Base-by-base conservation (phyloP, 2,888 invertebrate genomes). In the Macrosiphum euphorbiae region DNA sequence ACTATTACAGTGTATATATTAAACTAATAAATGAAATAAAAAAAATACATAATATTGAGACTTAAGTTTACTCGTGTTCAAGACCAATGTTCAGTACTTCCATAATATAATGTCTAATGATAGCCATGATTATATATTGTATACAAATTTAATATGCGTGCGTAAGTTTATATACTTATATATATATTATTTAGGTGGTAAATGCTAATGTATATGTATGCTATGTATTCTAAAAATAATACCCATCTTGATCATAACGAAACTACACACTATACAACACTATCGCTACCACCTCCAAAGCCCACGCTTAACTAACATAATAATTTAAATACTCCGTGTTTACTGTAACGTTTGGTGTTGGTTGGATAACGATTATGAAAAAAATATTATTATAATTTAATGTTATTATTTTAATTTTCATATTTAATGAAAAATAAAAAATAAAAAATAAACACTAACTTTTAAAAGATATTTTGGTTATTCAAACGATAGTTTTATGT, bases 141-240 rank as follows among this genome's bases (percentile, higher is more conserved):
- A 67, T 67, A 90, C n/a, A 61, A 28, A 91, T 86, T 91, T 35
- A 24, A 91, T 28, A 85, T 10, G 52, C 41, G 28, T 44, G 52
- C 52, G 5, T n/a, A 35, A 35, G 3, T 41, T 3, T 47, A 84
- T 85, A 41, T 58, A 44, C 4, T 4, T 44, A 44, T n/a, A n/a
- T n/a, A n/a, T n/a, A n/a, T 16, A 55, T n/a, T 92, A 47, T 26
- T 35, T 87, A 92, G 61, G 86, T 28, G 61, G 87, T 67, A 67
- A 50, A 87, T 67, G 41, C 11, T 58, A 50, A 86, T 86, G 47
- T 44, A 78, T 78, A 78, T 78, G 78, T 78, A 78, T 78, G 28
- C 86, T 88, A 88, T 92, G 67, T 78, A 78, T 92, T 92, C 92
- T 92, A 92, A 88, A 88, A 92, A 92, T 92, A 92, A 52, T 44